Conservation (phyloP, 2,113 vertebrate genomes). For the Dinomys branickii region DNA sequence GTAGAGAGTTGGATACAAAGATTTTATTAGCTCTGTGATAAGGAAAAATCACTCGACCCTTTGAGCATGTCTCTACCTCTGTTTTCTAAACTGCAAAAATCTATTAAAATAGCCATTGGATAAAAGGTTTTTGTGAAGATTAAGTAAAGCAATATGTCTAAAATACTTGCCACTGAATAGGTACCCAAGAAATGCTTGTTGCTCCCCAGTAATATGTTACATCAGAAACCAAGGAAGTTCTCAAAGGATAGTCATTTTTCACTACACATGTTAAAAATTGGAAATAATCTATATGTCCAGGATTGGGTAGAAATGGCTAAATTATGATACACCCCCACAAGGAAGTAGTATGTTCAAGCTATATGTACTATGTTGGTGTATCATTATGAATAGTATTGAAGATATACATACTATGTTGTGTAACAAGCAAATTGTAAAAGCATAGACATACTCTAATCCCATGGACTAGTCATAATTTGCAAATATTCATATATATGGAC, state of each 20-base stretch:
- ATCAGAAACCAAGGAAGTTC: neutral
- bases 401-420: neutral
- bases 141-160: neutral
- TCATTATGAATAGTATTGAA: neutral
- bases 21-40: neutral
- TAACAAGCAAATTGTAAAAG: neutral
- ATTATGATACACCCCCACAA: neutral
- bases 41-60: neutral
- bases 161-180: neutral
- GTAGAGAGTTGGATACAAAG: neutral
- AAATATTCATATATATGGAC: neutral
- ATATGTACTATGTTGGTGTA: neutral
- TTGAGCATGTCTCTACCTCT: neutral
- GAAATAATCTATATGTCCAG: neutral
- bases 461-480: neutral
- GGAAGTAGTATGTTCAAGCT: neutral
- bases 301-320: neutral
- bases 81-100: constrained; percentile 3
- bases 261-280: neutral
- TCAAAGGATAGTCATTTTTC: neutral
- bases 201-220: neutral
- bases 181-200: neutral
- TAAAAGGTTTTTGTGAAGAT: neutral
- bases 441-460: neutral
- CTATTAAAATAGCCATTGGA: neutral